Evolutionary conservation across 2,888 invertebrate genomes (phyloP).

Genomic region (Elmis aenea): DNA sequence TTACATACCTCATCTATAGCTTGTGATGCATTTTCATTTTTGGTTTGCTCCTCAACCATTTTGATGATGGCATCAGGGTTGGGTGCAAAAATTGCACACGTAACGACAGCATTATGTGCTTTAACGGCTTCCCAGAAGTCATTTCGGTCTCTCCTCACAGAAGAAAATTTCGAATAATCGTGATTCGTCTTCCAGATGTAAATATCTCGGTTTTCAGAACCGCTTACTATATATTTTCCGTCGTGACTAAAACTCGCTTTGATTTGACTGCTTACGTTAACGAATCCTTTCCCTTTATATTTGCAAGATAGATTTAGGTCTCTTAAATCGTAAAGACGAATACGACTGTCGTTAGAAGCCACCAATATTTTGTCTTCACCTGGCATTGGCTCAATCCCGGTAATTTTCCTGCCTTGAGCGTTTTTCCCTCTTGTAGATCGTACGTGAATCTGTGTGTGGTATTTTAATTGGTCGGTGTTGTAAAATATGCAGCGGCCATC

Average conservation of each 20-base stretch:
- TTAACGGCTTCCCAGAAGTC: conserved; percentile 97
- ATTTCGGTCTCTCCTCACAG: conserved; percentile 86
- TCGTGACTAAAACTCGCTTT: conserved; percentile 97
- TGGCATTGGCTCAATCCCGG: conserved; percentile 95
- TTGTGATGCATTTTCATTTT: conserved; percentile 41
- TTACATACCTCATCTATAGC: conserved; percentile 31
- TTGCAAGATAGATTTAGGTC: conserved; percentile 78
- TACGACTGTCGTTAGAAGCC: conserved; percentile 96
- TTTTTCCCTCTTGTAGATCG: conserved; percentile 94
- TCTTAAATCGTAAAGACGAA: conserved; percentile 90
- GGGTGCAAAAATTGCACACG: conserved; percentile 96
- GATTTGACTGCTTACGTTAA: conserved; percentile 94
- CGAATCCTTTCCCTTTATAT: conserved; percentile 58
- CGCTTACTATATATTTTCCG: conserved; percentile 95
- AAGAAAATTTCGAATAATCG: conserved; percentile 91
- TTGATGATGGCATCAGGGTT: conserved; percentile 88
- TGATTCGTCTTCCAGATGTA: conserved; percentile 98
- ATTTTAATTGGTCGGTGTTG: conserved; percentile 95
- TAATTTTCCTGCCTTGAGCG: conserved; percentile 90
- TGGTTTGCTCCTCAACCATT: conserved; percentile 59
- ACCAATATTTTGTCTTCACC: conserved; percentile 93
- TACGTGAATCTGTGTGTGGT: conserved; percentile 96
- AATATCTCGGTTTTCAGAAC: conserved; percentile 95
- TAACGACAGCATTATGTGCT: conserved; percentile 93
- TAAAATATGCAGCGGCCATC: conserved; percentile 98